phyloP scores from a whole-genome alignment of 2,888 invertebrate species.

The Tetheella fluctuosa region DNA sequence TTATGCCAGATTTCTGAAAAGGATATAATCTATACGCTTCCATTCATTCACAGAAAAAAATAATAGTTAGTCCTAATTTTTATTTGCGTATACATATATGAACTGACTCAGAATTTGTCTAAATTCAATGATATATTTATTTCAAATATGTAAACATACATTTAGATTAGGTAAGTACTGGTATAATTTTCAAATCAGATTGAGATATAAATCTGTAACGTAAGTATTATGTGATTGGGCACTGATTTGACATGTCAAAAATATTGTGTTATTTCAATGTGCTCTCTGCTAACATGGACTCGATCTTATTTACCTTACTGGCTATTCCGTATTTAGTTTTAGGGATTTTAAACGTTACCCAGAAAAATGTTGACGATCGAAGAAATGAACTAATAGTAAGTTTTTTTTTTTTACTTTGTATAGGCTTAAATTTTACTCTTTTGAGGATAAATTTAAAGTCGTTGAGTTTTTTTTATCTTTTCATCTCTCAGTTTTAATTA shows the following conservation, averaged over 20 bases:
- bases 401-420: too few species aligned
- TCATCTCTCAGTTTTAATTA: conserved; percentile 26
- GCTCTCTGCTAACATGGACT: not conserved
- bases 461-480: not conserved
- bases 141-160: not conserved
- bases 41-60: too few species aligned
- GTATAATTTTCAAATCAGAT: conserved; percentile 7
- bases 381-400: conserved; percentile 9
- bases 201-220: not conserved
- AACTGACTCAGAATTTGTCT: too few species aligned
- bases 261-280: not conserved
- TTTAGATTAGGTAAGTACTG: too few species aligned
- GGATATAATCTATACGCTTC: too few species aligned
- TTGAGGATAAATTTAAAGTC: not conserved
- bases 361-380: conserved; percentile 1
- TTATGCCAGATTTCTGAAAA: too few species aligned
- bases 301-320: not conserved
- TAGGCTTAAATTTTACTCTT: not conserved
- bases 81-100: too few species aligned
- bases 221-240: conserved; percentile 8
- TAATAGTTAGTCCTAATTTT: too few species aligned
- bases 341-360: not conserved
- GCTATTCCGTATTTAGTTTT: not conserved
- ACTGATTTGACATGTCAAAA: not conserved
- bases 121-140: too few species aligned